phyloP scores from a whole-genome alignment of 2,113 vertebrate species.

The Dipodomys spectabilis region DNA sequence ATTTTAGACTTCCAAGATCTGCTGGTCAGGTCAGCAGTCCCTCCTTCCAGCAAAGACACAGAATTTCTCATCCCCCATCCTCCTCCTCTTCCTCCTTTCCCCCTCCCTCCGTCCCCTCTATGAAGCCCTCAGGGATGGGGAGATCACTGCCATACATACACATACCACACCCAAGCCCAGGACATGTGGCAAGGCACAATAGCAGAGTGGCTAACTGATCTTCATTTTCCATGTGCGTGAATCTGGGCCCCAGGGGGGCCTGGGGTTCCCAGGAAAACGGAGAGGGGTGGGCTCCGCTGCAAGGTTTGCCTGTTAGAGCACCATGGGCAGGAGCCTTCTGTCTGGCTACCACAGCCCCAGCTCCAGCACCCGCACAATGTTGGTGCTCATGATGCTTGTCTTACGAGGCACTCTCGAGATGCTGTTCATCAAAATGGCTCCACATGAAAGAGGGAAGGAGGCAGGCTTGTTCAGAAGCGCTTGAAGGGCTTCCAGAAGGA shows the following conservation, averaged over 20 bases:
- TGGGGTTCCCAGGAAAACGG: not conserved
- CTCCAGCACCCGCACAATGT: not conserved
- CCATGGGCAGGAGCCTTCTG: not conserved
- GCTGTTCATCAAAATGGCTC: not conserved
- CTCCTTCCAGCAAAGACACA: not conserved
- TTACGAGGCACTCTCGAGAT: not conserved
- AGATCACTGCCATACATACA: not conserved
- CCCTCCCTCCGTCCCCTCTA: not conserved
- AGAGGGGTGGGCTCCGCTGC: not conserved
- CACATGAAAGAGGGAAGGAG: not conserved
- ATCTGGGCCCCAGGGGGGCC: not conserved
- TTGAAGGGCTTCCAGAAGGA: slow-evolving; percentile 12
- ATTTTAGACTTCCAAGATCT: not conserved
- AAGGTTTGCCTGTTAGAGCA: not conserved
- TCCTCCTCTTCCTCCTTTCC: not conserved
- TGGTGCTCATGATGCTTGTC: not conserved
- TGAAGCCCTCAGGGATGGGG: not conserved
- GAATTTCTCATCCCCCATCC: not conserved
- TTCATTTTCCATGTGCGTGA: not conserved
- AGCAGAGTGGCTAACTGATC: not conserved
- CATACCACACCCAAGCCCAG: not conserved
- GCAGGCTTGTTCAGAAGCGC: not conserved
- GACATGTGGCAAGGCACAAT: not conserved
- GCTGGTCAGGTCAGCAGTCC: not conserved
- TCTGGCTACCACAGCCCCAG: not conserved